Conservation (phyloP, 1,140 invertebrate species). For the Zaprionus inermis region DNA sequence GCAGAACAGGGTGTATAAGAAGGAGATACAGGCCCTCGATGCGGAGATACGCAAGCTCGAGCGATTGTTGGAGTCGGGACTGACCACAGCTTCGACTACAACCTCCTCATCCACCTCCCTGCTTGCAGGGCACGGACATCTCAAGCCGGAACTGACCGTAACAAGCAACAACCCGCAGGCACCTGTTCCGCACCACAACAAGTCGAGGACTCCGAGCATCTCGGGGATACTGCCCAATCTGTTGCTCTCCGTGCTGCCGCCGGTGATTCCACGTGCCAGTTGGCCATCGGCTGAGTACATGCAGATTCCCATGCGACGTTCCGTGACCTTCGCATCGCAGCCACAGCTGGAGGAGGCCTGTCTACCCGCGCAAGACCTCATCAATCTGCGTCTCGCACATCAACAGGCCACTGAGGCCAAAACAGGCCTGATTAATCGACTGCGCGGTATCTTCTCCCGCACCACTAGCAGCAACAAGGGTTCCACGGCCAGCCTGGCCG, state of each 20-base stretch:
- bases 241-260: slow-evolving; percentile 89
- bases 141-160: slow-evolving; percentile 84
- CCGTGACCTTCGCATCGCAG: slow-evolving; percentile 88
- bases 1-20: slow-evolving; percentile 94
- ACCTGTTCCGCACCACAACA: slow-evolving; percentile 30
- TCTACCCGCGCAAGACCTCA: slow-evolving; percentile 85
- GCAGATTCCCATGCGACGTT: slow-evolving; percentile 85
- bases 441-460: slow-evolving; percentile 82
- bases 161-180: slow-evolving; percentile 54
- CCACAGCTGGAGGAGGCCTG: slow-evolving; percentile 86
- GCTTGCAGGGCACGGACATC: slow-evolving; percentile 84
- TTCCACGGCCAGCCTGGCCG: slow-evolving; percentile 87
- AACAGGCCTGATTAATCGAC: slow-evolving; percentile 85
- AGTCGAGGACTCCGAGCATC: slow-evolving; percentile 87
- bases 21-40: slow-evolving; percentile 92
- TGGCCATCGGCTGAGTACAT: slow-evolving; percentile 89
- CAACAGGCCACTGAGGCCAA: slow-evolving; percentile 86
- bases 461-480: slow-evolving; percentile 79
- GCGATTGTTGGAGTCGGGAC: slow-evolving; percentile 86
- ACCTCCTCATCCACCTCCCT: slow-evolving; percentile 86
- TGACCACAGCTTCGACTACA: slow-evolving; percentile 85
- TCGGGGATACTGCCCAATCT: slow-evolving; percentile 89
- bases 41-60: slow-evolving; percentile 91
- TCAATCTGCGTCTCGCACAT: slow-evolving; percentile 85
- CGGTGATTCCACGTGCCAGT: slow-evolving; percentile 89